Percentiles rank a stretch among this genome's conserved stretches.
These are phyloP conservation scores for Petrosia ficiformis DNA, from an alignment of 37 sponge, comb jelly and placozoan species.

Conservation along the genomic window DNA sequence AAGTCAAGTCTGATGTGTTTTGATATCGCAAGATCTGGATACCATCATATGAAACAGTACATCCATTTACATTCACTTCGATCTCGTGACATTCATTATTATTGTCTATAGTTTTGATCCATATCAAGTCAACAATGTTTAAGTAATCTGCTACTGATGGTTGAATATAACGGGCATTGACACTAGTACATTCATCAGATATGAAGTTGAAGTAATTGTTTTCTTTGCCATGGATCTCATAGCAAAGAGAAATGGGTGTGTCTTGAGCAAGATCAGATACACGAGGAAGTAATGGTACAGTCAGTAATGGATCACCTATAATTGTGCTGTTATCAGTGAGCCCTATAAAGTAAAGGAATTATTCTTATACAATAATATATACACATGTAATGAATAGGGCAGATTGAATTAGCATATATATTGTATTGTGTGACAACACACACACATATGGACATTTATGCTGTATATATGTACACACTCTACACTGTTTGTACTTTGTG, in stretches of 20 bases:
- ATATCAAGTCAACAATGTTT: conserved; percentile 34
- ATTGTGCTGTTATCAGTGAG: conserved; percentile 36
- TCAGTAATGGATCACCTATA: conserved; percentile 56
- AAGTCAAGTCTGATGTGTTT: not conserved
- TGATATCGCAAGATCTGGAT: not conserved
- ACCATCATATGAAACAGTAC: conserved; percentile 30
- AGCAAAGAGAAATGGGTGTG: conserved; percentile 21
- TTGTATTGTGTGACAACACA: too few species aligned
- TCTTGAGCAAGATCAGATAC: not conserved
- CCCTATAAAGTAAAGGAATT: not conserved
- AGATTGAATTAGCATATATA: too few species aligned
- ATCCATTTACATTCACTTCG: conserved; percentile 22
- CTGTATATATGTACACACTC: too few species aligned
- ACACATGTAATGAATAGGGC: too few species aligned
- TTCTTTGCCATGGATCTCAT: conserved; percentile 46
- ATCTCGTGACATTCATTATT: conserved; percentile 28
- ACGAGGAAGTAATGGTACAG: conserved; percentile 22
- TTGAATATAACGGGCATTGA: conserved; percentile 42
- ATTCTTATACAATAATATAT: not conserved
- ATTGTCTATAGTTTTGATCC: conserved; percentile 13
- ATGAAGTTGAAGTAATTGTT: conserved; percentile 47
- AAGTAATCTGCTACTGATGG: not conserved
- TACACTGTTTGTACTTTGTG: too few species aligned
- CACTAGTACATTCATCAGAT: conserved; percentile 46
- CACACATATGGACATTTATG: too few species aligned